Percentiles rank a stretch among this genome's conserved stretches.
These are phyloP conservation scores for Ataeniobius toweri DNA, from an alignment of 2,797 vertebrate species.

Conservation along the genomic window DNA sequence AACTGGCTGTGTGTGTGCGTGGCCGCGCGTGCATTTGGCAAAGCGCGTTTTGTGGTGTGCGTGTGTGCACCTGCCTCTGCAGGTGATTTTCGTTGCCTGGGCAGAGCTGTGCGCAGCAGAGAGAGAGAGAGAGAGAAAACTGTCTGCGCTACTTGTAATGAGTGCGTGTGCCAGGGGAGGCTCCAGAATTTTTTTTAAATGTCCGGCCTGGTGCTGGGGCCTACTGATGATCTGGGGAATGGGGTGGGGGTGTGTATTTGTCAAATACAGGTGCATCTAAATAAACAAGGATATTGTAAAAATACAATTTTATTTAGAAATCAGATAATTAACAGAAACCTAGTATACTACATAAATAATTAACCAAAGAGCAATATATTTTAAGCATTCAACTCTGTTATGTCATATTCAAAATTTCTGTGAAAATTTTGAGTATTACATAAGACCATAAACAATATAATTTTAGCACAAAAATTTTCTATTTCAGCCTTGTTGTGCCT, in stretches of 20 bases:
- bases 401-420: neutral
- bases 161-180: neutral
- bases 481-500: neutral
- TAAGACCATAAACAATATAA: too few species aligned
- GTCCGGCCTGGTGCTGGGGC: too few species aligned
- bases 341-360: too few species aligned
- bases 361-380: too few species aligned
- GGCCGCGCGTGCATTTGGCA: neutral
- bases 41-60: neutral
- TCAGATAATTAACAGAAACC: too few species aligned
- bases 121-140: neutral
- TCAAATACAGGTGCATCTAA: neutral
- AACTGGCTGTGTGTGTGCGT: slow-evolving; percentile 23
- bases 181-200: neutral
- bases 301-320: too few species aligned
- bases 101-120: neutral
- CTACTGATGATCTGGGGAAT: neutral
- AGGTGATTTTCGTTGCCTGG: slow-evolving; percentile 41
- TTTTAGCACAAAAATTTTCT: neutral
- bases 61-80: slow-evolving; percentile 51
- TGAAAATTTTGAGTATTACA: neutral
- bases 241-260: neutral
- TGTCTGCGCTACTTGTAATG: neutral
- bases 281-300: too few species aligned
- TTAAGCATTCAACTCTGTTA: neutral